Evolutionary conservation across 2,888 invertebrate species (phyloP).

Genomic region (Acleris sparsana): DNA sequence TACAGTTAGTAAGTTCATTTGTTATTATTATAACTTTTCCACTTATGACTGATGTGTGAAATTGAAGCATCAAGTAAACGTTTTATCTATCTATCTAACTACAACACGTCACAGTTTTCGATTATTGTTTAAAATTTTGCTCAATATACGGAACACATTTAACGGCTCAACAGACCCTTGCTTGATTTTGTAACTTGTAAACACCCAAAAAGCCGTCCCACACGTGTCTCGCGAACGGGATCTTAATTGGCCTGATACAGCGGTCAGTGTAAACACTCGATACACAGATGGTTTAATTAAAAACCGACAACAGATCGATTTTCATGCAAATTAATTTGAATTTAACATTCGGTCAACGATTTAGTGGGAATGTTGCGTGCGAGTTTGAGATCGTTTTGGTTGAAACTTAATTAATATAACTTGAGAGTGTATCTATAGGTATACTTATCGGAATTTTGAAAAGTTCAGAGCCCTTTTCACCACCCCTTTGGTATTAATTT

Average conservation of each 20-base stretch:
- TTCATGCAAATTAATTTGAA: constrained; percentile 22
- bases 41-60: no score
- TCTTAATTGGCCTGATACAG: constrained; percentile 54
- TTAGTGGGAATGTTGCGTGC: background rate
- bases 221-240: constrained; percentile 43
- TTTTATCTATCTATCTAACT: no score
- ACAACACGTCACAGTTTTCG: no score
- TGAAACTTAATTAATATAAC: background rate
- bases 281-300: constrained; percentile 49
- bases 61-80: no score
- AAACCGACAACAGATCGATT: constrained; percentile 25
- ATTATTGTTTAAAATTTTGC: no score
- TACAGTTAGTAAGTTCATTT: no score
- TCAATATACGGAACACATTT: no score
- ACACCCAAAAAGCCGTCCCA: constrained; percentile 20
- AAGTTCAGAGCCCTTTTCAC: no score
- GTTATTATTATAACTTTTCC: no score
- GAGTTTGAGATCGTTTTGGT: background rate
- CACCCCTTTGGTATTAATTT: no score
- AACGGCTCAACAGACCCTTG: background rate
- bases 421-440: no score
- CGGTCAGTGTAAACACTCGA: constrained; percentile 54
- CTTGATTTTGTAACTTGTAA: background rate
- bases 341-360: constrained; percentile 16
- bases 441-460: no score